A percentile compares a stretch with the other conserved stretches of the same genome.
phyloP scores from a whole-genome alignment of 1,140 invertebrate species.

The Dryas iulia region DNA sequence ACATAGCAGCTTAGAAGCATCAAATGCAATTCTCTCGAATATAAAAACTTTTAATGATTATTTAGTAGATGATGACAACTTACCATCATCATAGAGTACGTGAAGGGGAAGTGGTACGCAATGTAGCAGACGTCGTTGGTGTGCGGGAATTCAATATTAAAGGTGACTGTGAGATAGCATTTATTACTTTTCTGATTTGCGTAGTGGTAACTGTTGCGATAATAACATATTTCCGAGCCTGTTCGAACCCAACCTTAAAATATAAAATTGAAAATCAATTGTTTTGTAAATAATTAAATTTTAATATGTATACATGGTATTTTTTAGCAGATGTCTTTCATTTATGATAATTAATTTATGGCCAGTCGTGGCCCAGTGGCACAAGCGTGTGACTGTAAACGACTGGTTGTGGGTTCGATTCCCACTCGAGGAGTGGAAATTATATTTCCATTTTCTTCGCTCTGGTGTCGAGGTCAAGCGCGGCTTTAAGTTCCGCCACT shows the following conservation, averaged over 20 bases:
- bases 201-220: slow-evolving; percentile 85
- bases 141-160: slow-evolving; percentile 91
- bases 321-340: too few relatives aligned
- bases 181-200: slow-evolving; percentile 77
- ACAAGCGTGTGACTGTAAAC: too few relatives aligned
- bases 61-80: slow-evolving; percentile 32
- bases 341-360: too few relatives aligned
- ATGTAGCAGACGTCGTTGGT: slow-evolving; percentile 91
- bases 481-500: too few relatives aligned
- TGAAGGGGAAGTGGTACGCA: slow-evolving; percentile 95
- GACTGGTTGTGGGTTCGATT: too few relatives aligned
- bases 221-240: slow-evolving; percentile 92
- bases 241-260: slow-evolving; percentile 85
- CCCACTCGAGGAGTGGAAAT: too few relatives aligned
- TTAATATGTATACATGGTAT: too few relatives aligned
- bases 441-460: too few relatives aligned
- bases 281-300: neutral
- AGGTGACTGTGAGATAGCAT: slow-evolving; percentile 90
- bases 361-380: too few relatives aligned
- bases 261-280: neutral
- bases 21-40: neutral
- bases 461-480: too few relatives aligned
- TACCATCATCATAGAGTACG: slow-evolving; percentile 89
- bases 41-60: neutral
- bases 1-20: neutral